Evolutionary conservation across 2,113 vertebrate genomes (phyloP).

Genomic region (Muscicapa adusta): DNA sequence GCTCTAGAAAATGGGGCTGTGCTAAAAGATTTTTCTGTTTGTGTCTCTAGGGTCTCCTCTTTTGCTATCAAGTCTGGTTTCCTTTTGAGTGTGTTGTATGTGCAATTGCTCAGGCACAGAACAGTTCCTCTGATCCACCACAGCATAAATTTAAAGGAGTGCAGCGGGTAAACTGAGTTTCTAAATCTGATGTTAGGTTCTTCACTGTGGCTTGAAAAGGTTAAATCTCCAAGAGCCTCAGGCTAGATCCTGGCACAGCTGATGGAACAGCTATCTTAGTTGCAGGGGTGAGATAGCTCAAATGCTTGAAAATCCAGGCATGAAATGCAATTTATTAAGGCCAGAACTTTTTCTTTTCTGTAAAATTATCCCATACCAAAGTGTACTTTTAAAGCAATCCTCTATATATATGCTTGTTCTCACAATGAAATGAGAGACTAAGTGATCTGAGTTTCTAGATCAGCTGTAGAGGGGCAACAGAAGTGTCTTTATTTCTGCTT

Average conservation of each 20-base stretch:
- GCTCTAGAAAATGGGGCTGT: fast-evolving
- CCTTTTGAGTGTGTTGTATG: not conserved
- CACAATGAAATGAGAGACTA: not conserved
- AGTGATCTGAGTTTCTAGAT: not conserved
- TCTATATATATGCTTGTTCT: not conserved
- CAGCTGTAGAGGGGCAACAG: not conserved
- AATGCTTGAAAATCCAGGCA: slow-evolving; percentile 43
- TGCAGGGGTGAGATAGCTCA: slow-evolving; percentile 22
- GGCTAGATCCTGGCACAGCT: slow-evolving; percentile 16
- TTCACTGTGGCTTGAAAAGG: not conserved
- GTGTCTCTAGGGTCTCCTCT: not conserved
- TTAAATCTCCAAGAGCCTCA: slow-evolving; percentile 3
- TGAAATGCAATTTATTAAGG: slow-evolving; percentile 45
- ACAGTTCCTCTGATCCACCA: not conserved
- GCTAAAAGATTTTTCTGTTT: not conserved
- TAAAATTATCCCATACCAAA: not conserved
- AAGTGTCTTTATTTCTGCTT: slow-evolving; percentile 23
- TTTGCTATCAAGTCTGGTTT: not conserved
- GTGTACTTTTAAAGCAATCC: not conserved
- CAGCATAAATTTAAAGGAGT: not conserved
- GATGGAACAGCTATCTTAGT: slow-evolving; percentile 25
- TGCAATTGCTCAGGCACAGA: not conserved
- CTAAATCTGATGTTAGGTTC: not conserved
- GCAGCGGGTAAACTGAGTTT: not conserved
- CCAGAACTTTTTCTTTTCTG: not conserved